Conservation (phyloP, 2,888 invertebrate genomes). For the Rhamnusium bicolor region DNA sequence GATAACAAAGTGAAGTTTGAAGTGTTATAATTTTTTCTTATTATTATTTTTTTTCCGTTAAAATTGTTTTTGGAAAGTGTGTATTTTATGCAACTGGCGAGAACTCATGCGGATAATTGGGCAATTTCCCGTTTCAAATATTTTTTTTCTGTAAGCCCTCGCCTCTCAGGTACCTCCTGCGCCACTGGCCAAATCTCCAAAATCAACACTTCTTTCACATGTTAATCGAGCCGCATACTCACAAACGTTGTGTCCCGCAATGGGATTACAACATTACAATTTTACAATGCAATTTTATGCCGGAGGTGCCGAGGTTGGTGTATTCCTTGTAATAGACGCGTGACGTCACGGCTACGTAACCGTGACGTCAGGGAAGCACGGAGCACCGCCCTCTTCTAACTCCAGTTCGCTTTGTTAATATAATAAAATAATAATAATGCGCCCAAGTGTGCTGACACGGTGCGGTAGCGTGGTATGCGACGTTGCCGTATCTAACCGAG, state of each 20-base stretch:
- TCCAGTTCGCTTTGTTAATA: background rate
- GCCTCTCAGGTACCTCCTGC: background rate
- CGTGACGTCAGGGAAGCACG: constrained; percentile 57
- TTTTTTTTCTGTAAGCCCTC: too few relatives aligned
- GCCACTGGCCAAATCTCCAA: background rate
- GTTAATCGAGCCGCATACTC: background rate
- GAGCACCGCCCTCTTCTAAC: constrained; percentile 38
- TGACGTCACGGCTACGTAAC: constrained; percentile 62
- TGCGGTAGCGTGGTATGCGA: background rate
- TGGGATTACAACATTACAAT: background rate
- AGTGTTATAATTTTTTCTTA: too few relatives aligned
- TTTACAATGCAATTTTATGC: constrained; percentile 5
- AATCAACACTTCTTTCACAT: background rate
- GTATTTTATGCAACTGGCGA: too few relatives aligned
- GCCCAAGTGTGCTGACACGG: background rate
- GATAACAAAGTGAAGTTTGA: too few relatives aligned
- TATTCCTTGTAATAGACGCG: constrained; percentile 36
- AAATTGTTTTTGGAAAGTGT: too few relatives aligned
- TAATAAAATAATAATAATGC: background rate
- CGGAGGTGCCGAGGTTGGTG: background rate
- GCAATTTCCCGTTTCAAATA: too few relatives aligned
- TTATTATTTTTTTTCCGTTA: too few relatives aligned
- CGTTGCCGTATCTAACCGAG: background rate
- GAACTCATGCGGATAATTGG: too few relatives aligned
- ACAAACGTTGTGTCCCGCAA: background rate